Evolutionary conservation across 2,797 vertebrate species (phyloP).

Genomic region (Synanceia verrucosa): DNA sequence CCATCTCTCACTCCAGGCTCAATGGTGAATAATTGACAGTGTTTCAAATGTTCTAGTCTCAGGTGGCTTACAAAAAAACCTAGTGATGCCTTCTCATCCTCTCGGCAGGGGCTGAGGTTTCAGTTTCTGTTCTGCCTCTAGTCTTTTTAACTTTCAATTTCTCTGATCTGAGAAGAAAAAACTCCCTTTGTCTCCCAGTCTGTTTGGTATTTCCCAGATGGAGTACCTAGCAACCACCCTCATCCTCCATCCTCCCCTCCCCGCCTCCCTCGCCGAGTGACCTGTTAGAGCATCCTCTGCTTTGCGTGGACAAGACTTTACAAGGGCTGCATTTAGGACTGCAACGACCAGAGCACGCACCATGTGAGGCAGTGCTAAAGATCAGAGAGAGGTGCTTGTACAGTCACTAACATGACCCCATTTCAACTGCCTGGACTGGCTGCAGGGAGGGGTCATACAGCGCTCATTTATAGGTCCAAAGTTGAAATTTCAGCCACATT

Average conservation of each 20-base stretch:
- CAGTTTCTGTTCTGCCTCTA: constrained; percentile 32
- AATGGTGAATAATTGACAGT: constrained; percentile 52
- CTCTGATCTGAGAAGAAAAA: constrained; percentile 55
- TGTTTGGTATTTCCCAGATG: constrained; percentile 66
- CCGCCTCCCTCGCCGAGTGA: constrained; percentile 49
- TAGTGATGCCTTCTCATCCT: constrained; percentile 47
- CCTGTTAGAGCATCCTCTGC: constrained; percentile 48
- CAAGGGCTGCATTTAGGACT: constrained; percentile 28
- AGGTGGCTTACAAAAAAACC: constrained; percentile 42
- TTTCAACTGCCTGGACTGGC: not conserved
- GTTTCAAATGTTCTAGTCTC: constrained; percentile 61
- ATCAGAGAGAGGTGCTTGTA: constrained; percentile 26
- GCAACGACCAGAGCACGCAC: not conserved
- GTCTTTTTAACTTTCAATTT: constrained; percentile 31
- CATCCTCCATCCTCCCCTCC: constrained; percentile 5
- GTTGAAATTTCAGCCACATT: too few relatives aligned
- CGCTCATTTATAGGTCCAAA: too few relatives aligned
- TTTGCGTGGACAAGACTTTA: constrained; percentile 38
- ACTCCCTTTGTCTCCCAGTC: constrained; percentile 39
- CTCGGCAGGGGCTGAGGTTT: constrained; percentile 42
- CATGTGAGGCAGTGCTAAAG: constrained; percentile 20
- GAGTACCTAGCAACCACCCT: constrained; percentile 31
- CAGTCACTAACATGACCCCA: constrained; percentile 5
- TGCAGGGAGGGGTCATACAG: not conserved
- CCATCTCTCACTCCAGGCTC: constrained; percentile 40